Base-by-base conservation (phyloP, 1,140 invertebrate genomes). In the Zaprionus taronus region DNA sequence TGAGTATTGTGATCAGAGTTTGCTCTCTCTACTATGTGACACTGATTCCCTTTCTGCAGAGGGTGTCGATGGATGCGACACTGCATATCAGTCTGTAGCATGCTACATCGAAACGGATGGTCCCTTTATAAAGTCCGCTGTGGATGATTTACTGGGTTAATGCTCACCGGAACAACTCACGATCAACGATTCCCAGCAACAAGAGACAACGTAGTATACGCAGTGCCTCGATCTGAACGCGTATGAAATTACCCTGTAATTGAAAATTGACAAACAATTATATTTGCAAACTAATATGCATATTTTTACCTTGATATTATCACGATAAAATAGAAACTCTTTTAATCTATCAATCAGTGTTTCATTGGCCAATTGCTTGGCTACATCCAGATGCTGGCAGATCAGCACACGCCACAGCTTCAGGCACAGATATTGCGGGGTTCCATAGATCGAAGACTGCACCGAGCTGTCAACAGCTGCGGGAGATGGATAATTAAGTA, bases 221-320 rank as follows among this genome's bases (percentile, higher is more conserved):
- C 20, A 93, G 47, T 17, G 94, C 92, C 93, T 96, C 95, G 14
- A 94, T 95, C 91, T 95, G 95, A 71, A 96, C 92, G 63, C 93
- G 93, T 28, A 93, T 81, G 36, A 91, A 68, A 63, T 81, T 80
- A n/a, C 71, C 78, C 92, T 93, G 58, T 17, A 69, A 73, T 66
- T 70, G 22, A 1, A 72, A 68, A 69, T 34, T 2, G 49, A 44
- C 55, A 68, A 6, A 55, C 24, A 41, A 26, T n/a, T 24, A 44
- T 26, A 24, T 53, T 47, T 47, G n/a, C 41, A 17, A 47, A 47
- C 41, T 17, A 34, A n/a, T 22, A 20, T 71, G 1, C 11, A 49
- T 44, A 41, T 14, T 20, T 57, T 44, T 62, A 93, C 91, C 76
- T 80, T 91, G 1, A 91, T 79, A 60, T 85, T 83, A 6, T 89